Evolutionary conservation across 2,888 invertebrate genomes (phyloP).

Genomic region (Drosophila cognata): DNA sequence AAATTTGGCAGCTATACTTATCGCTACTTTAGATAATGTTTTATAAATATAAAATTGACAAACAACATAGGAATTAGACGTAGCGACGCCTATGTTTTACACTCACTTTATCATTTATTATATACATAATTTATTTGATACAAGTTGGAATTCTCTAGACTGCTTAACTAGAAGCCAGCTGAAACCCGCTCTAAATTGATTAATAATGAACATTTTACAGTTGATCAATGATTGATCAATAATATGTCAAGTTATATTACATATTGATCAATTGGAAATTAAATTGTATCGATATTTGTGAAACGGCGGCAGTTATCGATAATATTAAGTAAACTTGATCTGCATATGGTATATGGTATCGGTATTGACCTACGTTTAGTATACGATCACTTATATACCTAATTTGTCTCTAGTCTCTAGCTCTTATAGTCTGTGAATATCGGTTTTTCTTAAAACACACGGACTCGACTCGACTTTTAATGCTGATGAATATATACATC

Average conservation of each 20-base stretch:
- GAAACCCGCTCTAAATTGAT: neutral
- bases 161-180: neutral
- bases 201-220: neutral
- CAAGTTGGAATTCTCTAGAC: neutral
- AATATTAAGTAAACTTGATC: neutral
- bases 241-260: neutral
- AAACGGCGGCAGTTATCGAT: neutral
- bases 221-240: neutral
- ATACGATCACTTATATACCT: neutral
- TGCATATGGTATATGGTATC: neutral
- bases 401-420: neutral
- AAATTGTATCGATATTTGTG: rapidly evolving
- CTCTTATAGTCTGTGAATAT: neutral
- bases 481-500: neutral
- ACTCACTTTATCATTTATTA: neutral
- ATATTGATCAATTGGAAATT: neutral
- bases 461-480: neutral
- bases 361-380: neutral
- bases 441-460: neutral
- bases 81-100: constrained; percentile 1
- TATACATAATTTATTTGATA: neutral
- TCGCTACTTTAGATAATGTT: constrained; percentile 7
- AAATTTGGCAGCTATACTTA: constrained; percentile 10
- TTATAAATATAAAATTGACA: constrained; percentile 5
- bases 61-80: constrained; percentile 15